Evolutionary conservation across 2,888 invertebrate genomes (phyloP), one percentile per base, ranked within the genome.

Genomic region (Philereme transversata): DNA sequence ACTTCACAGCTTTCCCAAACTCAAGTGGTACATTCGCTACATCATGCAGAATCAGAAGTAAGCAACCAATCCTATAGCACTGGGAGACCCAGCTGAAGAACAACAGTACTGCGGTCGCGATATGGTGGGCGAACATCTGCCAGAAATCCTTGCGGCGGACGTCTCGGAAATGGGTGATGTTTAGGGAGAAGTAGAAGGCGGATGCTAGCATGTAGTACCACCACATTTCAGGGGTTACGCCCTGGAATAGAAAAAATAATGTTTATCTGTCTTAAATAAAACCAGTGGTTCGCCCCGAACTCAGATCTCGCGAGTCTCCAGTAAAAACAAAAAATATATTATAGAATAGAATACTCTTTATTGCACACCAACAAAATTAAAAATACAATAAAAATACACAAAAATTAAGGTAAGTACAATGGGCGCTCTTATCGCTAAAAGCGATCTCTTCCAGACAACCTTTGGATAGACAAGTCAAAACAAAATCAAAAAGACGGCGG

Each of bases 41-140:
- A 87, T 98, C 98, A 78, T 98, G 98, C 9, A 97, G 93, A 55
- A 97, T 86, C 54, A 98, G 91, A 22, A 99, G 97, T 57, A 99
- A 90, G 0, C 97, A 96, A 43, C 99, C 99, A 70, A 98, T 96
- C 64, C 97, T 95, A 75, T 97, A 96, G 74, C 99, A 94, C 88
- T 99, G 99, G 85, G 97, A 97, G 5, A 97, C 95, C 98, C 99
- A 99, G 67, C 99, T 99, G 83, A 99, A 96, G 60, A 95, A 95
- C 92, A 99, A 95, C 67, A 99, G 94, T 47, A 95, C 87, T 71
- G 99, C 96, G 48, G 99, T 99, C 33, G 98, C 97, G 79, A 98
- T 94, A 84, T 99, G 99, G 92, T 99, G 99, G 58, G 98, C 93
- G 87, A 99, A 98, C 98, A 99, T 99, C 93, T 99, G 98, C 97